phyloP scores from a whole-genome alignment of 2,113 vertebrate genomes.

The Ptychochromis oligacanthus region DNA sequence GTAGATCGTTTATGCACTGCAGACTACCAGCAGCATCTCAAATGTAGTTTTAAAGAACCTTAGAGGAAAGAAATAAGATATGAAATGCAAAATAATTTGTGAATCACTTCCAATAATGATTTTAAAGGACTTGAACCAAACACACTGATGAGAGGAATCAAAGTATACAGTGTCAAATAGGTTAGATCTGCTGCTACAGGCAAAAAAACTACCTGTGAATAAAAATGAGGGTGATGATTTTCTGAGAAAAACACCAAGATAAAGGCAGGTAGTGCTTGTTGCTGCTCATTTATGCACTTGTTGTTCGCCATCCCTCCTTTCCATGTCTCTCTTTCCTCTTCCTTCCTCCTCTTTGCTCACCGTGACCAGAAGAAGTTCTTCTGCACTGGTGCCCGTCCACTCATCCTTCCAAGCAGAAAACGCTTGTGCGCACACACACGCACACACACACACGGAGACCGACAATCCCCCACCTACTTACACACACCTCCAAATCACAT shows the following conservation, averaged over 20 bases:
- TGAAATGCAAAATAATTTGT: not conserved
- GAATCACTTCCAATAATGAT: not conserved
- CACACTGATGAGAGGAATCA: not conserved
- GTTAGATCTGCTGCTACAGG: not conserved
- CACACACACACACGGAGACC: not conserved
- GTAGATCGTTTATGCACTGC: not conserved
- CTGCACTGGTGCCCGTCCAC: slow-evolving; percentile 72
- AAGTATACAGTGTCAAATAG: not conserved
- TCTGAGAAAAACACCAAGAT: not conserved
- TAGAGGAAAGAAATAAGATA: not conserved
- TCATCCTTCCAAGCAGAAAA: slow-evolving; percentile 74
- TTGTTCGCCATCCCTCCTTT: not conserved
- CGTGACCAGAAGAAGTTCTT: slow-evolving; percentile 73
- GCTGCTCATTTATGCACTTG: not conserved
- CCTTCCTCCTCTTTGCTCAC: slow-evolving; percentile 24
- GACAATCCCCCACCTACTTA: slow-evolving; percentile 13
- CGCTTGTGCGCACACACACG: slow-evolving; percentile 23
- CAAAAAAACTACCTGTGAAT: slow-evolving; percentile 3
- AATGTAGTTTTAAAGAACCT: not conserved
- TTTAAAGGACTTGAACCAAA: not conserved
- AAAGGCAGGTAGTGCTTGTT: not conserved
- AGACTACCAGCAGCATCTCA: not conserved
- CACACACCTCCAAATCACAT: slow-evolving; percentile 17
- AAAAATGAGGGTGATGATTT: not conserved
- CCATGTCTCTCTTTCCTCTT: slow-evolving; percentile 7